phyloP scores from a whole-genome alignment of 2,888 invertebrate genomes.

The Sceliomorpha sp. region DNA sequence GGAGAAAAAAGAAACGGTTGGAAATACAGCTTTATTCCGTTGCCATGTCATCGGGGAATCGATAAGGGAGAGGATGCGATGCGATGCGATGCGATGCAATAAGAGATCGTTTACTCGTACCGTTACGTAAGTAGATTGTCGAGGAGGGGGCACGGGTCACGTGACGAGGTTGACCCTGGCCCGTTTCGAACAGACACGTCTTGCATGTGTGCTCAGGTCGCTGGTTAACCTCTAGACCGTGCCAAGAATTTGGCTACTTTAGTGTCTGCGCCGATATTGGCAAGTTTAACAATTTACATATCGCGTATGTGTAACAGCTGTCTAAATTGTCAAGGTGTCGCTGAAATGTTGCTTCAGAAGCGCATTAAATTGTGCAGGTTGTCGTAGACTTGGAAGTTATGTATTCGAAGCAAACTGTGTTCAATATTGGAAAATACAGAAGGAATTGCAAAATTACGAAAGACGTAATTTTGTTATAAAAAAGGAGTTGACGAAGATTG shows the following conservation, averaged over 20 bases:
- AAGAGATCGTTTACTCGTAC: constrained; percentile 13
- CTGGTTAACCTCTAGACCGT: constrained; percentile 59
- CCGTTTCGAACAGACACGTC: constrained; percentile 57
- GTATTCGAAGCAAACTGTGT: too few species aligned
- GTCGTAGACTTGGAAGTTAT: too few species aligned
- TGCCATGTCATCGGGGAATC: constrained; percentile 34
- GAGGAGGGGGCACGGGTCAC: constrained; percentile 63
- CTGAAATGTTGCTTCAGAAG: not conserved
- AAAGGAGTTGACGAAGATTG: too few species aligned
- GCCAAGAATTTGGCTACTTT: constrained; percentile 61
- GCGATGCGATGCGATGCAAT: constrained; percentile 4
- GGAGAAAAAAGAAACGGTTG: not conserved
- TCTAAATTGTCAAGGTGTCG: constrained; percentile 18
- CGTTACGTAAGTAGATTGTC: constrained; percentile 63
- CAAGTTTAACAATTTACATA: constrained; percentile 43
- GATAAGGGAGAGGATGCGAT: constrained; percentile 22
- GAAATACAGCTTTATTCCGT: constrained; percentile 31
- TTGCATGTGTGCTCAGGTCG: constrained; percentile 47
- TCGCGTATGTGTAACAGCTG: constrained; percentile 15
- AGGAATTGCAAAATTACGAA: too few species aligned
- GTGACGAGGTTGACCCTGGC: constrained; percentile 69
- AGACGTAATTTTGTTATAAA: too few species aligned
- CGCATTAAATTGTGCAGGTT: not conserved
- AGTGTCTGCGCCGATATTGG: constrained; percentile 48
- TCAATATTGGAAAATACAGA: too few species aligned